These are phyloP conservation scores for Panurus biarmicus DNA, from an alignment of 2,113 vertebrate genomes.

Conservation along the genomic window DNA sequence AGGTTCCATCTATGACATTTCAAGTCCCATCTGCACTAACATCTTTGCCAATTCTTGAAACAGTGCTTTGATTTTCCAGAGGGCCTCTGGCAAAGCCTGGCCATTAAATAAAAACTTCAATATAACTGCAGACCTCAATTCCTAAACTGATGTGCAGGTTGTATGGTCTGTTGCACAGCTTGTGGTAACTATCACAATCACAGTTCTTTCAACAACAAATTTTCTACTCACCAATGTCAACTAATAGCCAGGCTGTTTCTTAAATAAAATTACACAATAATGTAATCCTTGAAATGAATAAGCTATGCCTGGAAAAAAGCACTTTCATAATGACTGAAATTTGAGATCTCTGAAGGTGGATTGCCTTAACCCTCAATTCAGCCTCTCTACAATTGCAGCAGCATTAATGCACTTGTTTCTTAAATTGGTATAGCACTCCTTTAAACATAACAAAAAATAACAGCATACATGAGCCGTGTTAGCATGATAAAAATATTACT, in stretches of 20 bases:
- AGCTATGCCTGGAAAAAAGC: neutral
- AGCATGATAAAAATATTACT: neutral
- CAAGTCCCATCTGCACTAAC: neutral
- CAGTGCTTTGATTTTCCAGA: neutral
- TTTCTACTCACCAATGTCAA: neutral
- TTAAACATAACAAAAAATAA: neutral
- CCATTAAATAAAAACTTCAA: neutral
- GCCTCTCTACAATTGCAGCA: neutral
- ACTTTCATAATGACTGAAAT: neutral
- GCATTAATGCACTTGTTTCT: neutral
- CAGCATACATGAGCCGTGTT: fast-evolving
- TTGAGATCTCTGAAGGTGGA: neutral
- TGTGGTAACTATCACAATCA: neutral
- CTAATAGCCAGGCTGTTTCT: neutral
- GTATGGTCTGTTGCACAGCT: neutral
- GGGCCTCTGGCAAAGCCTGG: neutral
- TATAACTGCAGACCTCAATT: neutral
- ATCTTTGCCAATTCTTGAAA: neutral
- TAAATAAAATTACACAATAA: neutral
- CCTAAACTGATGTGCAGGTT: neutral
- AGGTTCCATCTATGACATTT: neutral
- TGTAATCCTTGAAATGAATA: neutral
- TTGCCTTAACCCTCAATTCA: neutral
- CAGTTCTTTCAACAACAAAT: neutral
- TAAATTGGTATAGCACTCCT: neutral